These are phyloP conservation scores for Aelia acuminata DNA, from an alignment of 2,888 invertebrate species.

Conservation along the genomic window DNA sequence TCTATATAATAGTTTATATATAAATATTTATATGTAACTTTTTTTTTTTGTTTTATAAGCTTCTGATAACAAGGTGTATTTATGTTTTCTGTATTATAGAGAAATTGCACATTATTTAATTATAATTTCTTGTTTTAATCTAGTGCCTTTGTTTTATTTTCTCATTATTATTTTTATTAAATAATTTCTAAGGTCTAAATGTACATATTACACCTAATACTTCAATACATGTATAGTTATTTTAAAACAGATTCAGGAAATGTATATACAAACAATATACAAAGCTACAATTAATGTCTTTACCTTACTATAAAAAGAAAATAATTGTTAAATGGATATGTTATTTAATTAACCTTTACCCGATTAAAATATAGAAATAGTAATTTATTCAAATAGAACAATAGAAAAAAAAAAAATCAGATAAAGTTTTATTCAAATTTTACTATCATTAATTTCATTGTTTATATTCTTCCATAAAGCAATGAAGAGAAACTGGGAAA, in stretches of 20 bases:
- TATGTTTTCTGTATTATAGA: constrained; percentile 39
- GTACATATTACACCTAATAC: constrained; percentile 50
- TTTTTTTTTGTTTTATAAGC: not conserved
- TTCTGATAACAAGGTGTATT: constrained; percentile 40
- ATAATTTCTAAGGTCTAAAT: constrained; percentile 43
- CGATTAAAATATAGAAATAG: not conserved
- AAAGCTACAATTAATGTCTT: constrained; percentile 4
- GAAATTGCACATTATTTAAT: constrained; percentile 38
- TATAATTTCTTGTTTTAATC: not conserved
- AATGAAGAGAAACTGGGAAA: too few species aligned
- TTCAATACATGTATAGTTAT: constrained; percentile 42
- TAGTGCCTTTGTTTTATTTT: constrained; percentile 45
- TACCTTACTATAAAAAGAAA: constrained; percentile 23
- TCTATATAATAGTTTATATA: not conserved
- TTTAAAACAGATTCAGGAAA: constrained; percentile 19
- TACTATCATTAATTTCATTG: too few species aligned
- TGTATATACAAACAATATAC: constrained; percentile 35
- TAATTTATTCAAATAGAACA: not conserved
- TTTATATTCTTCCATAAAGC: too few species aligned
- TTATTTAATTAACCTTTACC: not conserved
- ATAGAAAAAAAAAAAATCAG: too few species aligned
- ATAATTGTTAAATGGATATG: not conserved
- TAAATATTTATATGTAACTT: not conserved
- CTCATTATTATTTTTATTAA: constrained; percentile 6
- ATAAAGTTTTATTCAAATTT: too few species aligned